A percentile compares a stretch with the other conserved stretches of the same genome.
phyloP scores from a whole-genome alignment of 2,113 vertebrate species.

The Apodemus sylvaticus region DNA sequence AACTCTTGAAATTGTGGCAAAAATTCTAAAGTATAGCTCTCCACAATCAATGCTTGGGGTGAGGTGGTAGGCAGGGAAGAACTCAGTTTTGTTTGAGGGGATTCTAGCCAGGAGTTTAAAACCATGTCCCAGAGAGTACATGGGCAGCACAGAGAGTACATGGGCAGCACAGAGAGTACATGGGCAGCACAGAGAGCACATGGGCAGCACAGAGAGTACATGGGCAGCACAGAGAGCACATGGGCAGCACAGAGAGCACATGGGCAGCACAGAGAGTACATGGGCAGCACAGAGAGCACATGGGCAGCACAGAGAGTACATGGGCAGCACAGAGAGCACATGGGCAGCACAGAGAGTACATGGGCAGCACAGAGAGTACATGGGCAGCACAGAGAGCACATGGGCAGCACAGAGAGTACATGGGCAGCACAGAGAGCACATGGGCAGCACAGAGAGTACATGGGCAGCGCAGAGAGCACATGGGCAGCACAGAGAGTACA shows the following conservation, averaged over 20 bases:
- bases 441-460: too few species aligned
- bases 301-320: too few species aligned
- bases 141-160: background rate
- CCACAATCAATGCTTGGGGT: background rate
- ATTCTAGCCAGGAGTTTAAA: background rate
- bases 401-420: too few species aligned
- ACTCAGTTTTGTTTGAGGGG: background rate
- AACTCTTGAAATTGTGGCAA: background rate
- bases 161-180: background rate
- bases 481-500: background rate
- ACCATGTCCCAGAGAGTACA: background rate
- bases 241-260: too few species aligned
- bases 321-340: background rate
- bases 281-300: background rate
- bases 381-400: background rate
- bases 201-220: too few species aligned
- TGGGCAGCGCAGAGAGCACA: background rate
- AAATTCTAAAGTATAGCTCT: background rate
- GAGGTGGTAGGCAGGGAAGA: background rate
- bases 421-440: background rate
- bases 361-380: background rate
- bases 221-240: background rate
- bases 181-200: background rate
- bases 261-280: background rate
- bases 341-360: too few species aligned